phyloP scores from a whole-genome alignment of 2,888 invertebrate genomes.

The Eupithecia tripunctaria region DNA sequence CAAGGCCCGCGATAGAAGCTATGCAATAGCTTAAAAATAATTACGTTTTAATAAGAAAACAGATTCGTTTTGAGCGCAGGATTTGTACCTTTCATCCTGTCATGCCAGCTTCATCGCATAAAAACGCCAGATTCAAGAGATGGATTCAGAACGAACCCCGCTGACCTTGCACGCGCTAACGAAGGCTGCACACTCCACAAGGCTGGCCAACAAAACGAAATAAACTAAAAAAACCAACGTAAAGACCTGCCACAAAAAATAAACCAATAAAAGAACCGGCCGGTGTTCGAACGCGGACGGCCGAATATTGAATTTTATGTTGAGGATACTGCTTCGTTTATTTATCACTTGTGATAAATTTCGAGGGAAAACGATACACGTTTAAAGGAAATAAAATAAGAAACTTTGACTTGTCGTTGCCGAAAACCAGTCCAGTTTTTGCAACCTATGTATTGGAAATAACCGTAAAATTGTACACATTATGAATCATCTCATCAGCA shows the following conservation, averaged over 20 bases:
- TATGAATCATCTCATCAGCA: too few species aligned
- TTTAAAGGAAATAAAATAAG: not conserved
- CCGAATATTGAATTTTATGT: conserved; percentile 53
- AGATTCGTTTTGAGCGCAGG: conserved; percentile 8
- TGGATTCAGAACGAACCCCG: conserved; percentile 59
- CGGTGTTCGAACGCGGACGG: conserved; percentile 66
- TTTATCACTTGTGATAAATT: conserved; percentile 43
- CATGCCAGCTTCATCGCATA: conserved; percentile 38
- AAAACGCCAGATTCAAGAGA: conserved; percentile 48
- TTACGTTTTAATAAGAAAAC: not conserved
- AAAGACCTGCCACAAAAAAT: conserved; percentile 81
- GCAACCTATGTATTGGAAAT: not conserved
- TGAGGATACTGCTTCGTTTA: conserved; percentile 46
- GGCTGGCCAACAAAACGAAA: conserved; percentile 72
- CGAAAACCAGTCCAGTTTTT: not conserved
- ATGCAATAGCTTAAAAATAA: too few species aligned
- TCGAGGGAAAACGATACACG: conserved; percentile 15
- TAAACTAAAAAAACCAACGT: conserved; percentile 54
- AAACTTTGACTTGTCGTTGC: not conserved
- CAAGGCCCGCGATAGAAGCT: too few species aligned
- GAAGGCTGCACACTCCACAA: conserved; percentile 77
- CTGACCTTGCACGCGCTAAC: conserved; percentile 80
- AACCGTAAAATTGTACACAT: too few species aligned
- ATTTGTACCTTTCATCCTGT: conserved; percentile 34
- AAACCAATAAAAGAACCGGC: conserved; percentile 65